Evolutionary conservation across 2,113 vertebrate species (phyloP).

Genomic region (Eulemur macaco): DNA sequence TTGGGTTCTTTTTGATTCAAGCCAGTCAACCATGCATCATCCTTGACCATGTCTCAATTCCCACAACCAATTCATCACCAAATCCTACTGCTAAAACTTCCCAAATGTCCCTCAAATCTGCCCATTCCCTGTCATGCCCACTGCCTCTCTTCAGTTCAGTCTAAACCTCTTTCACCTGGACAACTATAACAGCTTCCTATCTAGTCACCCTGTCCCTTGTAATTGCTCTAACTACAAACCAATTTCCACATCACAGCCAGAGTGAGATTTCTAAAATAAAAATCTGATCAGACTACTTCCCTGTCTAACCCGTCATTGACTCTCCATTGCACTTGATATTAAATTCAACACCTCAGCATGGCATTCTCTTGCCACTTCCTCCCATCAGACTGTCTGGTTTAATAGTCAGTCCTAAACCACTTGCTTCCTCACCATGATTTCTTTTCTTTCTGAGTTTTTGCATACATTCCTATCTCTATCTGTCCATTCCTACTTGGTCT

Average conservation of each 20-base stretch:
- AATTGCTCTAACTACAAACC: neutral
- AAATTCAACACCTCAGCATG: neutral
- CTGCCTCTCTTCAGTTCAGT: neutral
- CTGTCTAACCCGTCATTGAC: neutral
- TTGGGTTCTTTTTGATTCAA: neutral
- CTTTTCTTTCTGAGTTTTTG: neutral
- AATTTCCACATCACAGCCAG: neutral
- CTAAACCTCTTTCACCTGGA: neutral
- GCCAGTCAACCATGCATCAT: neutral
- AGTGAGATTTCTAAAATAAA: conserved; percentile 6
- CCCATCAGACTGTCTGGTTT: neutral
- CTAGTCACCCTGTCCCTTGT: neutral
- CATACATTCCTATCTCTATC: neutral
- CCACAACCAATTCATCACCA: neutral
- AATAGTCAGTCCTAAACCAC: accelerated
- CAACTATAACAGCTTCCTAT: neutral
- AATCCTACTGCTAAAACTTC: no score
- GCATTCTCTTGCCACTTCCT: neutral
- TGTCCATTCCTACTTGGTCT: neutral
- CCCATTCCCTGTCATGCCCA: neutral
- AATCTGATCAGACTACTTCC: neutral
- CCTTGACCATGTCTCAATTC: neutral
- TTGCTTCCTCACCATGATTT: neutral
- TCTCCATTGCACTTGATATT: neutral
- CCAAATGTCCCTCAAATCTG: neutral